Evolutionary conservation across 2,888 invertebrate species (phyloP).

Genomic region (Fissipunctia ypsillon): DNA sequence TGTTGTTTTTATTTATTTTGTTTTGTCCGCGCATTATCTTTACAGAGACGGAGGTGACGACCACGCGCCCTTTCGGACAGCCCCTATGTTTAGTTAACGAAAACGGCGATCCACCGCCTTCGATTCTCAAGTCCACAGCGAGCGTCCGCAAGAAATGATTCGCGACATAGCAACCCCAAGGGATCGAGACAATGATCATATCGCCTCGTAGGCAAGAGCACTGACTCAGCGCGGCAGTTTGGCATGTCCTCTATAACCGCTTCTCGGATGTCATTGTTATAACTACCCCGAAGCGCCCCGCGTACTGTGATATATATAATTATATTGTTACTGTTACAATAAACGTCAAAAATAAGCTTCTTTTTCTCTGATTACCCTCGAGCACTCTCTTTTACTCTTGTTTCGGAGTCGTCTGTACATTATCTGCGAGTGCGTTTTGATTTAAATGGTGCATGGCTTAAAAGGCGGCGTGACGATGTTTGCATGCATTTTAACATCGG

Average conservation of each 20-base stretch:
- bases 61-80: conserved; percentile 94
- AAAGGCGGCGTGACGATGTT: conserved; percentile 81
- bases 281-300: conserved; percentile 89
- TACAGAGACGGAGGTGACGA: conserved; percentile 90
- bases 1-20: conserved; percentile 82
- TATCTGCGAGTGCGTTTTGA: conserved; percentile 79
- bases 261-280: conserved; percentile 79
- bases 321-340: conserved; percentile 90
- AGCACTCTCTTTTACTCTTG: conserved; percentile 78
- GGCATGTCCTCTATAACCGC: conserved; percentile 79
- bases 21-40: conserved; percentile 85
- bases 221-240: conserved; percentile 80
- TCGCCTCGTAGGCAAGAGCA: conserved; percentile 80
- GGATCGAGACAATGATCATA: conserved; percentile 77
- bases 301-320: conserved; percentile 89
- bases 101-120: conserved; percentile 89
- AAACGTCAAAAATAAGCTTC: conserved; percentile 84
- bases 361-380: conserved; percentile 82
- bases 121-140: conserved; percentile 88
- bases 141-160: conserved; percentile 89
- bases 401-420: conserved; percentile 76
- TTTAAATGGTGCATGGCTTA: conserved; percentile 90
- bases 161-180: conserved; percentile 71
- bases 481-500: conserved; percentile 85
- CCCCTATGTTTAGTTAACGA: conserved; percentile 93